These are phyloP conservation scores for Dipodomys spectabilis DNA, from an alignment of 2,113 vertebrate species.

Conservation along the genomic window DNA sequence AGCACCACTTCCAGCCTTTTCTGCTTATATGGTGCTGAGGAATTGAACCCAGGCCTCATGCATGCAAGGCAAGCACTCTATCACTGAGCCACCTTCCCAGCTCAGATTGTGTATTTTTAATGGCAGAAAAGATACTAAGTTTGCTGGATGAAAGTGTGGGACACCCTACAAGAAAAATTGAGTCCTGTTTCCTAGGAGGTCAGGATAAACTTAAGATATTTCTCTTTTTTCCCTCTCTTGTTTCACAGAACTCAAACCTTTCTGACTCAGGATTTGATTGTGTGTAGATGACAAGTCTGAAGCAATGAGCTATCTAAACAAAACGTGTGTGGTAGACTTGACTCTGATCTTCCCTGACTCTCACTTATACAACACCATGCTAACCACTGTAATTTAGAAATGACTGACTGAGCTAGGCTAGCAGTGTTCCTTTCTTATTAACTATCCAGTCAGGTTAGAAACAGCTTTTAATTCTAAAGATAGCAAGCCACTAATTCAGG, in stretches of 20 bases:
- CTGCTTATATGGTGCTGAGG: too few relatives aligned
- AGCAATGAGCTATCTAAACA: constrained; percentile 49
- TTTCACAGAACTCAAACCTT: constrained; percentile 19
- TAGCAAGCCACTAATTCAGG: constrained; percentile 17
- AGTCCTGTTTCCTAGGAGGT: constrained; percentile 16
- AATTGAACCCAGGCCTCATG: too few relatives aligned
- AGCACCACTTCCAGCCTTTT: too few relatives aligned
- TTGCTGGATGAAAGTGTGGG: constrained; percentile 1
- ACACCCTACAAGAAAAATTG: background rate
- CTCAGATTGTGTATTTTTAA: constrained; percentile 6
- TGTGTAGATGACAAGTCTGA: background rate
- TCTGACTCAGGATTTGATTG: background rate
- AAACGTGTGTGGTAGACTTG: constrained; percentile 39
- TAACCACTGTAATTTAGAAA: constrained; percentile 18
- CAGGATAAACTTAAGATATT: constrained; percentile 35
- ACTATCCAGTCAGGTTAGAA: background rate
- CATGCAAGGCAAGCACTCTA: too few relatives aligned
- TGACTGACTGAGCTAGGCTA: background rate
- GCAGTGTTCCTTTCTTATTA: background rate
- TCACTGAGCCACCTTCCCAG: too few relatives aligned
- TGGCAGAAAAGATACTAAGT: background rate
- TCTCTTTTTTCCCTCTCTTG: constrained; percentile 28
- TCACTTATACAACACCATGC: constrained; percentile 17
- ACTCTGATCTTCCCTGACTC: constrained; percentile 5
- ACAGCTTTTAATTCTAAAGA: constrained; percentile 17